Conservation (phyloP, 2,888 invertebrate species). For the Maniola hyperantus region DNA sequence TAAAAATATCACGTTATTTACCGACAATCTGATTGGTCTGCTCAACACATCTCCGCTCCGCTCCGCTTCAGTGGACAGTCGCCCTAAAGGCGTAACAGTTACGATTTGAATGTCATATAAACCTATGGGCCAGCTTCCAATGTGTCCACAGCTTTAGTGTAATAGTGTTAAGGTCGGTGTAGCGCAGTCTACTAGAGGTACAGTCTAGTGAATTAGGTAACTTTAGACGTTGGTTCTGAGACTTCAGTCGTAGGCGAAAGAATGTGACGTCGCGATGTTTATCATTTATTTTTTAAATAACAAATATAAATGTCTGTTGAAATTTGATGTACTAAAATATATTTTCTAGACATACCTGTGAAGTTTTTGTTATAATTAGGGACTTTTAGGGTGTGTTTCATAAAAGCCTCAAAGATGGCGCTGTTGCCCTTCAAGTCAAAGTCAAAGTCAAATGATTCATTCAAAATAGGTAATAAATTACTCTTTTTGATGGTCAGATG, state of each 20-base stretch:
- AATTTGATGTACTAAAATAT: slow-evolving; percentile 80
- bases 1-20: too few species aligned
- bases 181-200: slow-evolving; percentile 6
- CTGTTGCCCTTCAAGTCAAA: too few species aligned
- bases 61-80: too few species aligned
- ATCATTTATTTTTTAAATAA: slow-evolving; percentile 64
- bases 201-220: slow-evolving; percentile 40
- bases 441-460: too few species aligned
- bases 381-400: too few species aligned
- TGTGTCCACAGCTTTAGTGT: slow-evolving; percentile 63
- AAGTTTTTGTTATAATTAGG: not conserved
- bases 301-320: slow-evolving; percentile 75
- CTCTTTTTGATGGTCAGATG: too few species aligned
- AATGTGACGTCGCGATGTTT: slow-evolving; percentile 53
- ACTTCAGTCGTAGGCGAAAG: slow-evolving; percentile 52
- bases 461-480: too few species aligned
- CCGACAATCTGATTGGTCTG: too few species aligned
- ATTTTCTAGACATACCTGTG: slow-evolving; percentile 71
- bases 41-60: too few species aligned
- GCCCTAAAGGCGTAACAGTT: not conserved
- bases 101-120: not conserved
- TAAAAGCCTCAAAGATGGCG: too few species aligned
- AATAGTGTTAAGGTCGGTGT: slow-evolving; percentile 36
- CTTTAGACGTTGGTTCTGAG: slow-evolving; percentile 40
- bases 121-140: not conserved